Percentiles rank a stretch among this genome's conserved stretches.
Evolutionary conservation across 2,888 invertebrate species (phyloP).

Genomic region (Pyrocoelia pectoralis): DNA sequence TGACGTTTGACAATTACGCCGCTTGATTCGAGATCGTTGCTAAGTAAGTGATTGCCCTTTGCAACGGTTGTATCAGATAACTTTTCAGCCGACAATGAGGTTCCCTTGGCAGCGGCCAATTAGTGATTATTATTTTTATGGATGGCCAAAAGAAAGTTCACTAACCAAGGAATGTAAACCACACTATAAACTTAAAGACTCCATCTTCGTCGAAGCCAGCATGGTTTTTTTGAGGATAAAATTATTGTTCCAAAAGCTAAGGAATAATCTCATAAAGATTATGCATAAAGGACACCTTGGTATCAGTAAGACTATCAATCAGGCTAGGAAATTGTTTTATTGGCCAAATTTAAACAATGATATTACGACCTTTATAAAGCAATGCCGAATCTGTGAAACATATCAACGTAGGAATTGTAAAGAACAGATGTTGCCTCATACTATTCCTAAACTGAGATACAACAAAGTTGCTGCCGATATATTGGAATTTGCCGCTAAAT

Average conservation of each 20-base stretch:
- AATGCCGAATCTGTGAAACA: constrained; percentile 38
- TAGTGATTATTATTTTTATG: background rate
- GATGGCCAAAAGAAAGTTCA: background rate
- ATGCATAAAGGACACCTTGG: constrained; percentile 38
- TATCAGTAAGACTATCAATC: background rate
- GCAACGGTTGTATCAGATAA: too few relatives aligned
- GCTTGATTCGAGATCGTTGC: too few relatives aligned
- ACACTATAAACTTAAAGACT: background rate
- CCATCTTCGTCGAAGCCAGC: background rate
- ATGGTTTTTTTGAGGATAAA: background rate
- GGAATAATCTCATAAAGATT: background rate
- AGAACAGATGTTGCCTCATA: constrained; percentile 34
- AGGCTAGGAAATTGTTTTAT: constrained; percentile 12
- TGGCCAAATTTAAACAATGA: constrained; percentile 21
- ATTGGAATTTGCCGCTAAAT: constrained; percentile 30
- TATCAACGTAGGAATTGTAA: constrained; percentile 32
- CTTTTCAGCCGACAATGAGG: too few relatives aligned
- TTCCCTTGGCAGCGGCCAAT: too few relatives aligned
- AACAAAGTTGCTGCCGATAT: constrained; percentile 40
- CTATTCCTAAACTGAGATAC: constrained; percentile 18
- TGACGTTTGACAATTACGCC: too few relatives aligned
- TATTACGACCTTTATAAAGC: constrained; percentile 16
- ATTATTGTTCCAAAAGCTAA: background rate
- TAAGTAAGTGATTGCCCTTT: too few relatives aligned
- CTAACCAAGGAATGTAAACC: background rate